Conservation (phyloP, 2,888 invertebrate genomes). For the Galerucella nymphaeae region DNA sequence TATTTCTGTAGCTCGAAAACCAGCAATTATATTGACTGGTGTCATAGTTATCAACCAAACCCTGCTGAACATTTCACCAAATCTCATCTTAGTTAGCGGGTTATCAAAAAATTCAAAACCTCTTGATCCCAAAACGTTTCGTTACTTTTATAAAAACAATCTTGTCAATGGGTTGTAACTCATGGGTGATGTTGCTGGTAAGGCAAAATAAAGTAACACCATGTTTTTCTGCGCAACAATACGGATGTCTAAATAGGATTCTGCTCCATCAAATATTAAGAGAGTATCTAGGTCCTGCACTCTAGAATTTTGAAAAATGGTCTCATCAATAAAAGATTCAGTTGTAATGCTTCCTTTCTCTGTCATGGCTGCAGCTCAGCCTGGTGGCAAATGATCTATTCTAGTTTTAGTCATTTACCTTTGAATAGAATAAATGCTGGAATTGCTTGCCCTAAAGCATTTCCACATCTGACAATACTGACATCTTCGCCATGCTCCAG, state of each 20-base stretch:
- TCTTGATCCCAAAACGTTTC: slow-evolving; percentile 56
- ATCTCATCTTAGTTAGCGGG: slow-evolving; percentile 50
- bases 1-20: slow-evolving; percentile 52
- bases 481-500: slow-evolving; percentile 57
- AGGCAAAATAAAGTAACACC: too few species aligned
- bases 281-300: slow-evolving; percentile 45
- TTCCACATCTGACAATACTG: slow-evolving; percentile 55
- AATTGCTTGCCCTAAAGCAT: slow-evolving; percentile 53
- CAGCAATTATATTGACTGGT: slow-evolving; percentile 44
- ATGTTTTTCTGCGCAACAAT: too few species aligned
- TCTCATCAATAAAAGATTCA: slow-evolving; percentile 44
- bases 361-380: too few species aligned
- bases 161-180: slow-evolving; percentile 59
- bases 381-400: slow-evolving; percentile 48
- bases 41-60: slow-evolving; percentile 50
- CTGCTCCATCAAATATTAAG: too few species aligned
- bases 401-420: slow-evolving; percentile 49
- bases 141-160: slow-evolving; percentile 54
- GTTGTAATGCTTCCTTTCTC: too few species aligned
- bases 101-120: slow-evolving; percentile 26
- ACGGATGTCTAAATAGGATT: too few species aligned
- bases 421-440: slow-evolving; percentile 56
- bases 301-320: slow-evolving; percentile 52
- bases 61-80: slow-evolving; percentile 48
- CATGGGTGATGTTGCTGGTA: slow-evolving; percentile 49